Evolutionary conservation across 2,888 invertebrate genomes (phyloP).

Genomic region (Ptychoptera albimana): DNA sequence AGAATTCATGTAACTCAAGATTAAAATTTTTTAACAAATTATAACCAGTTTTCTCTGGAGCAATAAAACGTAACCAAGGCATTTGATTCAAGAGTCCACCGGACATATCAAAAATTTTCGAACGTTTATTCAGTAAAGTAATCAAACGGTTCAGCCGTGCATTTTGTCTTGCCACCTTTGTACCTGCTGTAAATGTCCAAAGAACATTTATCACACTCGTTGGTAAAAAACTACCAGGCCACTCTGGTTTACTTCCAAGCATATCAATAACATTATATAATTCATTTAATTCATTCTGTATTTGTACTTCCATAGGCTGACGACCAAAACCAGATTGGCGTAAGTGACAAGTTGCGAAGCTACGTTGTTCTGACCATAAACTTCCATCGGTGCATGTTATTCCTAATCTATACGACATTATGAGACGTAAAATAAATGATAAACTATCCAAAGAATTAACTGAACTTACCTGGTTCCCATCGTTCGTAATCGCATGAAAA

Average conservation of each 20-base stretch:
- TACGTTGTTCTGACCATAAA: constrained; percentile 39
- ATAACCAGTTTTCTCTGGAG: constrained; percentile 43
- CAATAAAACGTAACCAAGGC: constrained; percentile 45
- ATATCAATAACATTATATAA: constrained; percentile 22
- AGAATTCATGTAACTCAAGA: constrained; percentile 33
- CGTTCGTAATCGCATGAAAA: constrained; percentile 43
- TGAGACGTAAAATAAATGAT: neutral
- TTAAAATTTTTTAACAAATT: constrained; percentile 40
- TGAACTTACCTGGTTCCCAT: constrained; percentile 41
- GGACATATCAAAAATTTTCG: constrained; percentile 38
- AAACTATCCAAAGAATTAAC: neutral
- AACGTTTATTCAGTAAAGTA: constrained; percentile 32
- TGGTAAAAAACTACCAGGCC: constrained; percentile 31
- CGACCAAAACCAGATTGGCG: constrained; percentile 40
- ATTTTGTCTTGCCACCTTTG: constrained; percentile 31
- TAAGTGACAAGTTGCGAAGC: constrained; percentile 37
- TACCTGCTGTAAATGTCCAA: constrained; percentile 43
- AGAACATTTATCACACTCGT: constrained; percentile 46
- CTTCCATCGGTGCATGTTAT: constrained; percentile 43
- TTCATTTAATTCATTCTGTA: constrained; percentile 36
- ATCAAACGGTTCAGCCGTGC: constrained; percentile 30
- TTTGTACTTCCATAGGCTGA: constrained; percentile 34
- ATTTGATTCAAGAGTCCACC: constrained; percentile 40
- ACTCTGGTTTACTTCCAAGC: constrained; percentile 15
- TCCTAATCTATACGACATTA: constrained; percentile 16